Conservation (phyloP, 2,888 invertebrate species). For the Galeruca laticollis region DNA sequence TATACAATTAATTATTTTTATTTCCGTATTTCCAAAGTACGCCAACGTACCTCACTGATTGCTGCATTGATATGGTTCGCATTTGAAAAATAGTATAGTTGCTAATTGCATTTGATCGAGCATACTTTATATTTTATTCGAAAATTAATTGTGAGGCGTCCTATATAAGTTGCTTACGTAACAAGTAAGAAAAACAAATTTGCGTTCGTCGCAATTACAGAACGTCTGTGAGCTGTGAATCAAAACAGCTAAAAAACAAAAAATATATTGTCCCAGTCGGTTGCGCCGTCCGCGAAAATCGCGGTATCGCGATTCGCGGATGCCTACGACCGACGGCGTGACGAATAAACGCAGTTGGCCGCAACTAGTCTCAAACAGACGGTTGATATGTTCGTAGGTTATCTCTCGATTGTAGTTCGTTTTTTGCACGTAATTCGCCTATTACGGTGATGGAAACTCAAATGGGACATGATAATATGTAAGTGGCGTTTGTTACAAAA, state of each 20-base stretch:
- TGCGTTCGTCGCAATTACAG: neutral
- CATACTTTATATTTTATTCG: too few relatives aligned
- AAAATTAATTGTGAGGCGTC: neutral
- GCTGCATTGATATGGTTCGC: too few relatives aligned
- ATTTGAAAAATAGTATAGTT: too few relatives aligned
- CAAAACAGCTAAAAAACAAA: slow-evolving; percentile 6
- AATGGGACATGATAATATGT: slow-evolving; percentile 42
- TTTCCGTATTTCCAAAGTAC: too few relatives aligned
- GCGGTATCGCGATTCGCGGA: slow-evolving; percentile 14
- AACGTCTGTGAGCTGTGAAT: neutral
- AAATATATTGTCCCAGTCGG: neutral
- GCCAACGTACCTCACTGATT: too few relatives aligned
- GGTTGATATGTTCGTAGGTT: slow-evolving; percentile 30
- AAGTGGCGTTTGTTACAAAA: neutral
- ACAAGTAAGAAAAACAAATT: neutral
- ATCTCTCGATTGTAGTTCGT: slow-evolving; percentile 18
- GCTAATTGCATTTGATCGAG: too few relatives aligned
- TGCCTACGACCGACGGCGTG: slow-evolving; percentile 43
- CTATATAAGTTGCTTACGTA: neutral
- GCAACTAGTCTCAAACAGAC: slow-evolving; percentile 43
- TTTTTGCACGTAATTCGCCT: slow-evolving; percentile 14
- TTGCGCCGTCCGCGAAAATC: slow-evolving; percentile 25
- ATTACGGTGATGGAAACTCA: neutral
- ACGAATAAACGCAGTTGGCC: slow-evolving; percentile 51
- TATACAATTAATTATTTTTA: too few relatives aligned